Base-by-base conservation (phyloP, 2,797 vertebrate species). In the Amniataba percoides region DNA sequence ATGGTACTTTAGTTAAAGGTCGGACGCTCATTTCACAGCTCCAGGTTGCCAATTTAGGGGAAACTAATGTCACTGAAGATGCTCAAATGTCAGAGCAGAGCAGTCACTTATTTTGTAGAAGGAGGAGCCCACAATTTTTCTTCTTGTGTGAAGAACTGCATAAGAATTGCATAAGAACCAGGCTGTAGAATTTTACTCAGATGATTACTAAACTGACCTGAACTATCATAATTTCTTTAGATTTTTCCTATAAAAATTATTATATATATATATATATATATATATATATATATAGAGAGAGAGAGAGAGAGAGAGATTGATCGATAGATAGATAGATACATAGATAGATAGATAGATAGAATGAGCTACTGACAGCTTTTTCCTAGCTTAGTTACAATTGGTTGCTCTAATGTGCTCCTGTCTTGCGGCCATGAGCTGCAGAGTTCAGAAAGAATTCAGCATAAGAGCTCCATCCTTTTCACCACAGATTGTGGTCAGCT, bases 401-500 rank as follows among this genome's bases (percentile, higher is more conserved):
- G 46, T 25, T 75, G 15, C 62, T 56, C 2, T 18, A 27, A 55
- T 59, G 18, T 43, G 45, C 34, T 74, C 27, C 23, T 43, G 25
- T 62, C 55, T 56, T 31, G 19, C 56, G 66, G 70, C 68, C 42
- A n/a, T 39, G 43, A 43, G 56, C 52, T 42, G 57, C 31, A 9
- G 5, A 62, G 67, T 77, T 83, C 48, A 80, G 78, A 85, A 71
- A 36, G 43, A 65, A 82, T 52, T 68, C 80, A 60, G 46, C 43
- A 40, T 51, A 56, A 62, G 27, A 67, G 68, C 53, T 58, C 52
- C 19, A 68, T 79, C 55, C 46, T 79, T 81, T 82, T 57, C 69
- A 56, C 62, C 12, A 39, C 71, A 3, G 78, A 66, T 83, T 72
- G 64, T 75, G 76, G 71, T 78, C 72, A 78, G 64, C 77, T 77